Percentiles rank a stretch among this genome's conserved stretches.
phyloP scores from a whole-genome alignment of 2,797 vertebrate species.

The Crocidura indochinensis region DNA sequence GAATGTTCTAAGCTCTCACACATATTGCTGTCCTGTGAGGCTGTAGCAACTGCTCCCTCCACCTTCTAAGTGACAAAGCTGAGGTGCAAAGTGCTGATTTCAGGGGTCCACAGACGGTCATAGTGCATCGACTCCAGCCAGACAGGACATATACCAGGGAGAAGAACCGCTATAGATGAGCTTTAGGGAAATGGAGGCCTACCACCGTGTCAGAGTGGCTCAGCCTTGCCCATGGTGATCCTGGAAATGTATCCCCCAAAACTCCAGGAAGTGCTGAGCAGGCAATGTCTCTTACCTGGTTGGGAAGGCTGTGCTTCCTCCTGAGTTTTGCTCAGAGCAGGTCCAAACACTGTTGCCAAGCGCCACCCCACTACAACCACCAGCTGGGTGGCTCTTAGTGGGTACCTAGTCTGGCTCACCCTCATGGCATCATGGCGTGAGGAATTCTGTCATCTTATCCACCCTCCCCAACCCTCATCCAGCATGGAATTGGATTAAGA shows the following conservation, averaged over 20 bases:
- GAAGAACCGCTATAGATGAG: too few relatives aligned
- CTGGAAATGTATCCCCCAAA: constrained; percentile 51
- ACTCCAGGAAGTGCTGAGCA: constrained; percentile 51
- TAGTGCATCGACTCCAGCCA: too few relatives aligned
- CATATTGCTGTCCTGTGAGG: too few relatives aligned
- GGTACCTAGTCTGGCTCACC: constrained; percentile 32
- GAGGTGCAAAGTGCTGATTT: too few relatives aligned
- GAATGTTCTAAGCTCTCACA: too few relatives aligned
- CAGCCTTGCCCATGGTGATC: not conserved
- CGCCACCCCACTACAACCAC: not conserved
- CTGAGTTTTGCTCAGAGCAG: constrained; percentile 29
- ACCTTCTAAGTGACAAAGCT: too few relatives aligned
- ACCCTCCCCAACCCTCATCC: constrained; percentile 86
- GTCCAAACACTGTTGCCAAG: accelerated
- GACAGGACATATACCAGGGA: too few relatives aligned
- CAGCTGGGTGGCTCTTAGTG: not conserved
- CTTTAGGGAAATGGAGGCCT: too few relatives aligned
- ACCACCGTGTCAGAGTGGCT: too few relatives aligned
- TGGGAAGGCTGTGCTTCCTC: constrained; percentile 29
- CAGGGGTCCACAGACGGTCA: too few relatives aligned
- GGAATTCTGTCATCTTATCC: constrained; percentile 93
- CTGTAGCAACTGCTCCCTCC: too few relatives aligned
- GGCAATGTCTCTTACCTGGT: constrained; percentile 55
- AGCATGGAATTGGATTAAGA: constrained; percentile 96
- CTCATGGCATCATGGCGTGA: constrained; percentile 24